A percentile compares a stretch with the other conserved stretches of the same genome.
Conservation (phyloP, 2,888 invertebrate genomes). For the Cephus nigrinus region DNA sequence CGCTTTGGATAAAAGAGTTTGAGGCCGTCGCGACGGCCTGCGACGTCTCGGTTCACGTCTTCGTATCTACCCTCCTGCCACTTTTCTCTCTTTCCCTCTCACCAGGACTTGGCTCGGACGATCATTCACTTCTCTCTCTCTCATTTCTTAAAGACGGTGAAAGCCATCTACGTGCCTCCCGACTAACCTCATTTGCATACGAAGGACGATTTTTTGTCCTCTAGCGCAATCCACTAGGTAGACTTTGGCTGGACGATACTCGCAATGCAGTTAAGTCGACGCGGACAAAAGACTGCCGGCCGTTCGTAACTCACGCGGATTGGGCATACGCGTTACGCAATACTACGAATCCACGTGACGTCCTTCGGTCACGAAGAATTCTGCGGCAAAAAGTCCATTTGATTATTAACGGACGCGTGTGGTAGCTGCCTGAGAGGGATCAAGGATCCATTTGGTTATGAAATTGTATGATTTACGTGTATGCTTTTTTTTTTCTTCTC, state of each 20-base stretch:
- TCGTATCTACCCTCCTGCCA: neutral
- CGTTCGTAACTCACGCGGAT: neutral
- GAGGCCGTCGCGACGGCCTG: neutral
- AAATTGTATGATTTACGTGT: neutral
- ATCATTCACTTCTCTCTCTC: conserved; percentile 7
- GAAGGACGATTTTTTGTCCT: neutral
- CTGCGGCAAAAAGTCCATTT: neutral
- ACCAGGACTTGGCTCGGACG: neutral
- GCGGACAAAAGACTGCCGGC: neutral
- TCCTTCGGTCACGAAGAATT: neutral
- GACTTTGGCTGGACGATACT: neutral
- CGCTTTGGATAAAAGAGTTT: neutral
- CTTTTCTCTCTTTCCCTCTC: neutral
- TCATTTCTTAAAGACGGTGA: conserved; percentile 9
- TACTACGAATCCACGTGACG: neutral
- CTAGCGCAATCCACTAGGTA: neutral
- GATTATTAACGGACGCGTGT: neutral
- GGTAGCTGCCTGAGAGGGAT: neutral
- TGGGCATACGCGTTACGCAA: neutral
- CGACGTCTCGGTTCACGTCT: neutral
- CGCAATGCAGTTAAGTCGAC: neutral
- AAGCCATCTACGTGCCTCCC: conserved; percentile 20
- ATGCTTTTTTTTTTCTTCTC: neutral
- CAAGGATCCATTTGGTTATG: neutral
- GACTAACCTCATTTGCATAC: conserved; percentile 5